These are phyloP conservation scores for Marisa cornuarietis DNA, from an alignment of 1,140 invertebrate genomes.

Conservation along the genomic window DNA sequence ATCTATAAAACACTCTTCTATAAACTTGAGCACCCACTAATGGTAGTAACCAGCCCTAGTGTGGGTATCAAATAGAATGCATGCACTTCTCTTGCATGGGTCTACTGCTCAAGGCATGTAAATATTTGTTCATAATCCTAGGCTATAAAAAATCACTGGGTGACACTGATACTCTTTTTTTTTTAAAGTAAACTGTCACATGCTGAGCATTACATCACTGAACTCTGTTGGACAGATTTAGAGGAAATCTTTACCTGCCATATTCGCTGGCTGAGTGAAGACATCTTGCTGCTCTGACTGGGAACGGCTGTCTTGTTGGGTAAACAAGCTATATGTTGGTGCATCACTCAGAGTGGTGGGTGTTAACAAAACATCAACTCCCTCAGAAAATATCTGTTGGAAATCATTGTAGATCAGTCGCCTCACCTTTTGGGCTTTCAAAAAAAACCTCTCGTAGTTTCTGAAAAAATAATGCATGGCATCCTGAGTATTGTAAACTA, in stretches of 20 bases:
- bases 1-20: too few species aligned
- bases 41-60: too few species aligned
- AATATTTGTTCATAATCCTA: neutral
- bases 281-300: conserved; percentile 91
- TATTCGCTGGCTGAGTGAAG: conserved; percentile 94
- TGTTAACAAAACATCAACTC: conserved; percentile 88
- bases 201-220: conserved; percentile 10
- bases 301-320: conserved; percentile 78
- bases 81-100: too few species aligned
- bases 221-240: conserved; percentile 9
- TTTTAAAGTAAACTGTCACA: neutral
- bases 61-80: too few species aligned
- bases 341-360: conserved; percentile 90
- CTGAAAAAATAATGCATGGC: conserved; percentile 62
- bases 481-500: too few species aligned
- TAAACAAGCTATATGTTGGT: conserved; percentile 82
- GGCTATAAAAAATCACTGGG: neutral
- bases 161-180: neutral
- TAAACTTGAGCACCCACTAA: too few species aligned
- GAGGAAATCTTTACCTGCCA: conserved; percentile 77
- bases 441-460: conserved; percentile 94
- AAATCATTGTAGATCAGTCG: conserved; percentile 91
- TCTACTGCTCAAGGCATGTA: too few species aligned
- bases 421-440: conserved; percentile 88
- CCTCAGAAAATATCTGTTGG: conserved; percentile 73